phyloP scores from a whole-genome alignment of 2,797 vertebrate genomes.

The Sebastes kiyomatsui region DNA sequence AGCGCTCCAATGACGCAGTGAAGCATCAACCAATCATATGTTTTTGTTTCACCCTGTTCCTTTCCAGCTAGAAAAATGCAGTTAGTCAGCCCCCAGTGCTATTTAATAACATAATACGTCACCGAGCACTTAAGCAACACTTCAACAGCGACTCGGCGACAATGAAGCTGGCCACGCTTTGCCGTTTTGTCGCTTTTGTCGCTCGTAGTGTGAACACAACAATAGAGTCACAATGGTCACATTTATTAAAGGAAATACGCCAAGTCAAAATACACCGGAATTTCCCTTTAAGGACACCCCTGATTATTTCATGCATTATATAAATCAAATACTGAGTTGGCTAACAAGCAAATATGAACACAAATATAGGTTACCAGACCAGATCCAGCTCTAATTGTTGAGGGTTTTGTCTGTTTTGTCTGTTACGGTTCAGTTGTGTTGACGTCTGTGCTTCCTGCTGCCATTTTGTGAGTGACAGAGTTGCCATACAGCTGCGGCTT shows the following conservation, averaged over 20 bases:
- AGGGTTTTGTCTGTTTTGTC: no score
- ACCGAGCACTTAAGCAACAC: no score
- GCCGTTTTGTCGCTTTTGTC: no score
- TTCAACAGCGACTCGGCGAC: no score
- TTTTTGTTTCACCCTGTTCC: no score
- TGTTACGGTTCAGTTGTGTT: neutral
- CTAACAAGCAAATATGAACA: neutral
- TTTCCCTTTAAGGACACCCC: neutral
- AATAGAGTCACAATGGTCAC: neutral
- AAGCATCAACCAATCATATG: no score
- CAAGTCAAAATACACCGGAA: neutral
- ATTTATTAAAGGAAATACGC: neutral
- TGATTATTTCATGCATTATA: neutral
- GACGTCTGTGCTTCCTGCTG: constrained; percentile 8
- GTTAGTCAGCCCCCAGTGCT: no score
- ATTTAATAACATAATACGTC: no score
- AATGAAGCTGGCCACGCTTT: no score
- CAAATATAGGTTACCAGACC: neutral
- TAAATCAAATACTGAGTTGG: neutral
- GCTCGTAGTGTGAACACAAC: neutral
- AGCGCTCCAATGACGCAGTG: no score
- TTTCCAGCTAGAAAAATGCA: no score
- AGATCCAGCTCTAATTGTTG: neutral
- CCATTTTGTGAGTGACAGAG: constrained; percentile 26
- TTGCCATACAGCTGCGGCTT: neutral